Evolutionary conservation across 2,113 vertebrate genomes (phyloP).

Genomic region (Pica pica): DNA sequence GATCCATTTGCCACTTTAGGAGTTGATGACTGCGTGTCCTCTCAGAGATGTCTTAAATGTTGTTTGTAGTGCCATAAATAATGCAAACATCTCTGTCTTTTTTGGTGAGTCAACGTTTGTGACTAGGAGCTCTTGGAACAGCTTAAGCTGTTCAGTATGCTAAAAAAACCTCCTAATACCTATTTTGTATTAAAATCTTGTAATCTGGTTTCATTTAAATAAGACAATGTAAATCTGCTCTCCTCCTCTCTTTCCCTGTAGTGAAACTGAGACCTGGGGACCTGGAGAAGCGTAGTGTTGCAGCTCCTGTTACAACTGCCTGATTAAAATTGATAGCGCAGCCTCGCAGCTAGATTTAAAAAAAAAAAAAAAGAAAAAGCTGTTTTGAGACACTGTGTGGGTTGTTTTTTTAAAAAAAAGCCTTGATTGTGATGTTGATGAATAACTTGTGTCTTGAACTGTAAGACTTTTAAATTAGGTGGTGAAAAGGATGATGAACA

Average conservation of each 20-base stretch:
- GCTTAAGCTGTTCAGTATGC: slow-evolving; percentile 30
- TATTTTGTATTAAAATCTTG: neutral
- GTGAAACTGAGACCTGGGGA: slow-evolving; percentile 15
- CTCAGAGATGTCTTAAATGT: neutral
- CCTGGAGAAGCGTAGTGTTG: neutral
- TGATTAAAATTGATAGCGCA: slow-evolving; percentile 22
- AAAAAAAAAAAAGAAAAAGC: neutral
- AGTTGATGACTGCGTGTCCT: neutral
- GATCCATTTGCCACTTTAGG: neutral
- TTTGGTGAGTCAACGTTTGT: slow-evolving; percentile 31
- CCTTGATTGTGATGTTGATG: neutral
- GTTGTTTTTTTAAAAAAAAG: neutral
- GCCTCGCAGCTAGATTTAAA: neutral
- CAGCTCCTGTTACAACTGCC: neutral
- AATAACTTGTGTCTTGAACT: neutral
- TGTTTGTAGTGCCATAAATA: neutral
- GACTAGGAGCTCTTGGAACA: slow-evolving; percentile 14
- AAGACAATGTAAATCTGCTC: neutral
- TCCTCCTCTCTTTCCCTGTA: neutral
- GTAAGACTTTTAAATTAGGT: neutral
- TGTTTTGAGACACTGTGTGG: neutral
- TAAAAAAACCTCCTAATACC: neutral
- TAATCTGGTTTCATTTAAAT: neutral
- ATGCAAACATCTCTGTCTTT: neutral
- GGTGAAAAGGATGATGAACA: neutral